phyloP scores from a whole-genome alignment of 2,888 invertebrate species.

The Drosophila neotestacea region DNA sequence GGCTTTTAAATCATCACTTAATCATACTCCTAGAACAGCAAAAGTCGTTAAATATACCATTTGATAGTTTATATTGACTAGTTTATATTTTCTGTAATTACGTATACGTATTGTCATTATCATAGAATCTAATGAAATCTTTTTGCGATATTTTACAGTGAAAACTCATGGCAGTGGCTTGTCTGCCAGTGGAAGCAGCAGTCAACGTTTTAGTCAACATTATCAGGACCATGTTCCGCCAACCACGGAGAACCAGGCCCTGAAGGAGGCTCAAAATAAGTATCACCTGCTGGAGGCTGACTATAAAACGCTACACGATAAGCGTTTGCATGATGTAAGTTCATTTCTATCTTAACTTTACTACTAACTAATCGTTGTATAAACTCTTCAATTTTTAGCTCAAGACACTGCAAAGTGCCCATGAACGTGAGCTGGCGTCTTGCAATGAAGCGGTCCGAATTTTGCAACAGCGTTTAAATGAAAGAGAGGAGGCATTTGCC shows the following conservation, averaged over 20 bases:
- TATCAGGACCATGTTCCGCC: conserved; percentile 81
- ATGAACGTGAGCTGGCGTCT: conserved; percentile 89
- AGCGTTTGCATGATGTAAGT: conserved; percentile 92
- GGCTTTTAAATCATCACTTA: no score
- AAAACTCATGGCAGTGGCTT: conserved; percentile 9
- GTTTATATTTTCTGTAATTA: no score
- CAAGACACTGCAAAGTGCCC: conserved; percentile 90
- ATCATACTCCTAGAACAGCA: background rate
- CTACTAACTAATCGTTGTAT: background rate
- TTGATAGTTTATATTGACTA: background rate
- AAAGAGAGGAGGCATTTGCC: conserved; percentile 84
- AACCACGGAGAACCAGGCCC: conserved; percentile 82
- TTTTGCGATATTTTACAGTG: background rate
- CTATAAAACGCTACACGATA: conserved; percentile 90
- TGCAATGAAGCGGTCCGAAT: conserved; percentile 85
- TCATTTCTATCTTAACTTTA: no score
- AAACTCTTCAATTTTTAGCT: conserved; percentile 86
- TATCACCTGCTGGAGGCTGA: conserved; percentile 91
- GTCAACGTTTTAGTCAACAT: conserved; percentile 47
- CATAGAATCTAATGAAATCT: background rate
- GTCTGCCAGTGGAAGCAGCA: conserved; percentile 27
- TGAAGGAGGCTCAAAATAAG: conserved; percentile 87
- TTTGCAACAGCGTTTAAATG: conserved; percentile 84
- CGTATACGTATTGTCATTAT: background rate
- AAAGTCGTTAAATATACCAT: background rate